Evolutionary conservation across 2,888 invertebrate species (phyloP), one percentile per base, ranked within the genome.

Genomic region (Perizoma flavofasciatum): DNA sequence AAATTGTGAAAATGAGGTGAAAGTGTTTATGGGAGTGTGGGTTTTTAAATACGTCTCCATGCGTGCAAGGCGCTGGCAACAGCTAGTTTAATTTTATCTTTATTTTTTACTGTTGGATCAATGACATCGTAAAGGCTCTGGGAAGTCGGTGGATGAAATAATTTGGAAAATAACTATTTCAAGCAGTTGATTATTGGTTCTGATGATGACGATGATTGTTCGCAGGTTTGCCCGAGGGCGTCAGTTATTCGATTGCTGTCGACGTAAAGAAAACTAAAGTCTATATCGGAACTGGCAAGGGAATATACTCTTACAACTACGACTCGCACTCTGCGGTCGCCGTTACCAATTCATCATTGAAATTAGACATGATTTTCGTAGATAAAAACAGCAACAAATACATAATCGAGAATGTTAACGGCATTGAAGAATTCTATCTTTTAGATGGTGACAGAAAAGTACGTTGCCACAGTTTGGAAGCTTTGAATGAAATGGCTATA

Each of bases 361-460:
- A 82, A 65, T 65, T 87, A 4, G 81, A 87, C 62, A 85, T 84
- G 82, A 75, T 89, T 50, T 83, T 84, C 64, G 71, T 89, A 32
- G 89, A 88, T 64, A 86, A 80, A 67, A 81, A 89, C 55, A 81
- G 89, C 39, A 89, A 88, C 59, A 87, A 85, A 70, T 88, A 85
- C 67, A 73, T 88, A 4, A 85, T 85, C 7, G 82, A 87, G 55
- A 82, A 77, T 55, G 75, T 78, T 8, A 75, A 88, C 46, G 89
- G 88, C 5, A 67, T 84, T 6, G 83, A 88, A 69, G 83, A 88
- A 60, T 63, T 88, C 4, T 89, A 85, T 63, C 70, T 85, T 4
- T 65, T 88, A 37, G 79, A 81, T 41, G 83, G 80, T 5, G 74
- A 81, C 11, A 85, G 75, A 59, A 88, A 85, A 80, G 78, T 83